Conservation (phyloP, 2,888 invertebrate genomes). For the Phyllotreta cruciferae region DNA sequence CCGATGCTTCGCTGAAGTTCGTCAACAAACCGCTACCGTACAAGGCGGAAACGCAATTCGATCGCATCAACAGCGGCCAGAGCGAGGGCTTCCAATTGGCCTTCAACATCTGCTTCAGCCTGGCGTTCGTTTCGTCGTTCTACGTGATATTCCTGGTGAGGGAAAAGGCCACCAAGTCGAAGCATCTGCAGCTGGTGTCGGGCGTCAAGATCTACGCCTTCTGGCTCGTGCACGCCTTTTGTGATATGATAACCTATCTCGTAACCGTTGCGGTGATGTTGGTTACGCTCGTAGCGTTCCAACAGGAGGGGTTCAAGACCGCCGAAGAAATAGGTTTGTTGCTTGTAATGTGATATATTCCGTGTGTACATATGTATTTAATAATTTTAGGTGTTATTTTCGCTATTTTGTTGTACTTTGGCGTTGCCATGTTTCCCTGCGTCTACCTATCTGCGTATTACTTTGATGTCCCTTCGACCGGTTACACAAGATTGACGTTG, state of each 20-base stretch:
- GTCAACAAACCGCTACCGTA: constrained; percentile 67
- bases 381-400: background rate
- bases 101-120: constrained; percentile 52
- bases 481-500: constrained; percentile 76
- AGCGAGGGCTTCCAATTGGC: constrained; percentile 36
- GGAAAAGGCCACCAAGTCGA: constrained; percentile 74
- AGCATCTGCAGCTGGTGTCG: constrained; percentile 75
- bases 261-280: constrained; percentile 66
- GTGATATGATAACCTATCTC: constrained; percentile 71
- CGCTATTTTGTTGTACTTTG: background rate
- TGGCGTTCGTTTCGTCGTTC: constrained; percentile 73
- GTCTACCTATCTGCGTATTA: constrained; percentile 73
- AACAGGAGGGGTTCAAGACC: constrained; percentile 68
- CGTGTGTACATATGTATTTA: no score
- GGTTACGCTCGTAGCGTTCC: constrained; percentile 68
- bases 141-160: constrained; percentile 69
- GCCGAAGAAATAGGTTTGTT: constrained; percentile 63
- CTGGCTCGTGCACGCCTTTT: constrained; percentile 74
- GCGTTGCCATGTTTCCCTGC: constrained; percentile 70
- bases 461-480: constrained; percentile 77
- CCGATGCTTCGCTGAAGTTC: constrained; percentile 32
- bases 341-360: background rate
- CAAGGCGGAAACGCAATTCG: constrained; percentile 63
- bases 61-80: constrained; percentile 7
- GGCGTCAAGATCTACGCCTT: constrained; percentile 71